Base-by-base conservation (phyloP, 2,888 invertebrate species). In the Aproaerema taeniolella region DNA sequence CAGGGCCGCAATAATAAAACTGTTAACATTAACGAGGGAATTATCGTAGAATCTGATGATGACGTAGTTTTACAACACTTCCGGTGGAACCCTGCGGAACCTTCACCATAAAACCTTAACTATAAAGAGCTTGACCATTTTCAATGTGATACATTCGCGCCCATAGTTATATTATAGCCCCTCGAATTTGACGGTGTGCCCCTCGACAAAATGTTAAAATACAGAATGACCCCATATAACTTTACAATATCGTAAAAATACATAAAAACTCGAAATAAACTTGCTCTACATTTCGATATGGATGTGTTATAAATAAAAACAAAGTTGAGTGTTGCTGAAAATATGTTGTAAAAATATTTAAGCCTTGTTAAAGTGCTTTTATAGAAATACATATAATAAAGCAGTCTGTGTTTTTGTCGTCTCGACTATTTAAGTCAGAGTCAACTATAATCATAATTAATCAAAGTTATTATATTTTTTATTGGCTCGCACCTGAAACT, bases 1-100 rank as follows among this genome's bases (percentile, higher is more conserved):
- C 64, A 64, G n/a, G 62, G 56, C 55, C 58, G 67, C 71, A 73
- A 76, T 80, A 75, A 81, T 72, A 68, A 69, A 75, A 67, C 74
- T 67, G 73, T 83, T 81, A 75, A 78, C 61, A 75, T 75, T 81
- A 85, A 86, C 81, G 75, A 82, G 83, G 73, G 75, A 66, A 73
- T 75, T 82, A 85, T 82, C 81, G 66, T 62, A 59, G 64, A 77
- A 81, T 81, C 83, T 71, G 68, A 62, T 61, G 67, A 66, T 69
- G 75, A 68, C 63, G 66, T 51, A 59, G 67, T 64, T 79, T 76
- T 81, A 83, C 62, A 69, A 67, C 67, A 71, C 68, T 80, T 86
- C 85, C 83, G 82, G 70, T 67, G 68, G 67, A 67, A 61, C 71
- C 71, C 61, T 56, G 65, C 51, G 57, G 62, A n/a, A n/a, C n/a